phyloP scores from a whole-genome alignment of 1,140 invertebrate genomes.

The Drosophila baimaii region DNA sequence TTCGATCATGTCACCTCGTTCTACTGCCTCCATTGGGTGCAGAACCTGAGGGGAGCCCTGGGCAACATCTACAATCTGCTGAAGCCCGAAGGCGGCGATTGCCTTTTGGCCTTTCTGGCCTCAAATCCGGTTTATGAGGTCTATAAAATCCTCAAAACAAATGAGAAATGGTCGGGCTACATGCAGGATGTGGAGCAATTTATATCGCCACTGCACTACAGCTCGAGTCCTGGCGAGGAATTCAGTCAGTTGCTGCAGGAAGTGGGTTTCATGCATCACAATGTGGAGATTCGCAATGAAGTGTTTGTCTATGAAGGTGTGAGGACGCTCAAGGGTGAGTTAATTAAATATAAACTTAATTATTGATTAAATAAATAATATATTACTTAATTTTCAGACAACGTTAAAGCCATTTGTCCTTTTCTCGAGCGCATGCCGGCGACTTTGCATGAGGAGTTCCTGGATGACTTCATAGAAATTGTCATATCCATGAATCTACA shows the following conservation, averaged over 20 bases:
- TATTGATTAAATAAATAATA: too few relatives aligned
- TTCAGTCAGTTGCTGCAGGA: slow-evolving; percentile 87
- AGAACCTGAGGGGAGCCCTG: slow-evolving; percentile 88
- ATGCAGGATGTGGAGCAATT: slow-evolving; percentile 88
- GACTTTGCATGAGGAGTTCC: slow-evolving; percentile 87
- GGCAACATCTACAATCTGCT: slow-evolving; percentile 57
- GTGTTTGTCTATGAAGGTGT: slow-evolving; percentile 88
- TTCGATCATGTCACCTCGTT: slow-evolving; percentile 92
- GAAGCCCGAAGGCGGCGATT: slow-evolving; percentile 86
- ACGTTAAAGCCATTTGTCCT: slow-evolving; percentile 90
- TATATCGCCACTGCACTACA: slow-evolving; percentile 88
- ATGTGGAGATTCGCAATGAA: slow-evolving; percentile 88
- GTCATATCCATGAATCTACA: slow-evolving; percentile 85
- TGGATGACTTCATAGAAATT: slow-evolving; percentile 86
- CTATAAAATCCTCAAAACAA: slow-evolving; percentile 87
- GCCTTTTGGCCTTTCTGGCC: slow-evolving; percentile 89
- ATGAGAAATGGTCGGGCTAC: slow-evolving; percentile 87
- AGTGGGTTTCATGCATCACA: slow-evolving; percentile 88
- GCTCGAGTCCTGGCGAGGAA: slow-evolving; percentile 86
- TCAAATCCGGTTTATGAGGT: slow-evolving; percentile 90
- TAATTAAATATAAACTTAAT: too few relatives aligned
- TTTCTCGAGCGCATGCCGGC: slow-evolving; percentile 89
- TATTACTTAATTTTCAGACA: slow-evolving; percentile 84
- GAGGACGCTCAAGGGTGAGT: slow-evolving; percentile 58
- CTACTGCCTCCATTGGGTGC: slow-evolving; percentile 93